These are phyloP conservation scores for Bimastos eiseni DNA, from an alignment of 2,888 invertebrate species.

Conservation along the genomic window DNA sequence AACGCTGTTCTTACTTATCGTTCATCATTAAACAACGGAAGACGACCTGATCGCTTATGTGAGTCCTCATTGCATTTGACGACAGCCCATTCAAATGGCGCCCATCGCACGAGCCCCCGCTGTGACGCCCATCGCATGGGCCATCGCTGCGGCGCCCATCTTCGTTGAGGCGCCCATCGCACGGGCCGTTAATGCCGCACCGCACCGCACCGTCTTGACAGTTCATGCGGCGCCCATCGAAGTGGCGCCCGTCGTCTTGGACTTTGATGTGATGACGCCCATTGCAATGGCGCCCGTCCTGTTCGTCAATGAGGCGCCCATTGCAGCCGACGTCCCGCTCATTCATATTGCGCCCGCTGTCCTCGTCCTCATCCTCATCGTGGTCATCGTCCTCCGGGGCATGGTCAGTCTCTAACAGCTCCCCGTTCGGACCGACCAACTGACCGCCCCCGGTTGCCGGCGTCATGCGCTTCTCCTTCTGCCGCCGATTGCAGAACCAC, in stretches of 20 bases:
- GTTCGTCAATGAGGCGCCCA: no score
- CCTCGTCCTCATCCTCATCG: neutral
- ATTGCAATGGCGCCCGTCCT: no score
- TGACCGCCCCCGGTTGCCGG: constrained; percentile 50
- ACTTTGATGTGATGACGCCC: no score
- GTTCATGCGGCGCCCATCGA: neutral
- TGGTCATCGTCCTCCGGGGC: neutral
- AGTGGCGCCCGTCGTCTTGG: neutral
- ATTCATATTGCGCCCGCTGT: neutral
- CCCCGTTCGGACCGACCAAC: neutral
- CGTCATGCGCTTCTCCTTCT: constrained; percentile 99
- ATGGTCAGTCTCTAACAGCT: neutral
- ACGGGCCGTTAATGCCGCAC: neutral
- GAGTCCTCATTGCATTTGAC: neutral
- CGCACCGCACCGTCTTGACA: neutral
- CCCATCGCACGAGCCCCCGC: neutral
- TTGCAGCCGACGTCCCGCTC: no score
- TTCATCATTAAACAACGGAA: constrained; percentile 22
- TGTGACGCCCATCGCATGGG: neutral
- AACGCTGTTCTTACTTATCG: neutral
- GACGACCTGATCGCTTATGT: neutral
- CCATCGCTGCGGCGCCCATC: neutral
- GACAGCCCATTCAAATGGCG: neutral
- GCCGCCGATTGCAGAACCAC: constrained; percentile 70
- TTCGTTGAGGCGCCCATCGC: constrained; percentile 10